These are phyloP conservation scores for Lepus europaeus DNA, from an alignment of 2,113 vertebrate species.

Conservation along the genomic window DNA sequence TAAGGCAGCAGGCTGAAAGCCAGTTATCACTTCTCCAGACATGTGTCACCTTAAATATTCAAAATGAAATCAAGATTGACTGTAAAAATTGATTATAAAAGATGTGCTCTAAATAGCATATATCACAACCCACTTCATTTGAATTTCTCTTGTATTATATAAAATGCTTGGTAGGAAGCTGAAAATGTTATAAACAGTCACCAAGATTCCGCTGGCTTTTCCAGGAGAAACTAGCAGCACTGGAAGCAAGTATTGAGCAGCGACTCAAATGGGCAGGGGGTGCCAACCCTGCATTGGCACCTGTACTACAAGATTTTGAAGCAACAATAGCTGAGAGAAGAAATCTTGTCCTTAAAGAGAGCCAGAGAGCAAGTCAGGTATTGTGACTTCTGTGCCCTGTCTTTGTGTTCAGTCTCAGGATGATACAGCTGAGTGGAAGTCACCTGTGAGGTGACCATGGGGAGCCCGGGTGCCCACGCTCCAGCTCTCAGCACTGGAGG, in stretches of 20 bases:
- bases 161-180: neutral
- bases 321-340: constrained; percentile 96
- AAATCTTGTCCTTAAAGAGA: constrained; percentile 95
- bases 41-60: neutral
- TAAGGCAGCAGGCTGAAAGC: constrained; percentile 11
- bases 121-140: neutral
- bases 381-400: accelerated
- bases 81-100: constrained; percentile 18
- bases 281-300: constrained; percentile 96
- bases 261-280: constrained; percentile 99
- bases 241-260: constrained; percentile 99
- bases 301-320: constrained; percentile 98
- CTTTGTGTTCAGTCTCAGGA: neutral
- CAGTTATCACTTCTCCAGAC: neutral
- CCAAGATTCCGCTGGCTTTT: constrained; percentile 16
- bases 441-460: neutral
- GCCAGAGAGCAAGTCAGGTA: constrained; percentile 96
- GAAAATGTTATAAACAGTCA: neutral
- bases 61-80: constrained; percentile 12
- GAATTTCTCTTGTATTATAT: neutral
- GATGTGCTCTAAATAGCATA: constrained; percentile 6
- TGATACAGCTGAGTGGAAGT: neutral
- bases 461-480: neutral
- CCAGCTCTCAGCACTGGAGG: neutral
- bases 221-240: constrained; percentile 95